A percentile compares a stretch with the other conserved stretches of the same genome.
Conservation (phyloP, 2,113 vertebrate genomes). For the Scomber japonicus region DNA sequence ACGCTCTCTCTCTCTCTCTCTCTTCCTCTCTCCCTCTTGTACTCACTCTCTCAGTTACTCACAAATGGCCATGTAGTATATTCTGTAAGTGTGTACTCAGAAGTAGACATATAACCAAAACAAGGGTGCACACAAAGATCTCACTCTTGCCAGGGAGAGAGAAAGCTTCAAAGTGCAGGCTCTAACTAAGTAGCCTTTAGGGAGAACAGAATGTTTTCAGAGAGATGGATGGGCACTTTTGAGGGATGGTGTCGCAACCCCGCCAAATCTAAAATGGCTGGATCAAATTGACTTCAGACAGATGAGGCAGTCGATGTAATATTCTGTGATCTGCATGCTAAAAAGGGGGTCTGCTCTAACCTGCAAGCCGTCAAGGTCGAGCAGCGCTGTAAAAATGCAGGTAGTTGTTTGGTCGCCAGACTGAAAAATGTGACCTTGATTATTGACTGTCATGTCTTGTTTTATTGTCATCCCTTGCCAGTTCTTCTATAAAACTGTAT, state of each 20-base stretch:
- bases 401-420: slow-evolving; percentile 82
- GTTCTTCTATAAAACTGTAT: slow-evolving; percentile 63
- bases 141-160: slow-evolving; percentile 44
- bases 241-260: slow-evolving; percentile 83
- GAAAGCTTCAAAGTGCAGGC: slow-evolving; percentile 58
- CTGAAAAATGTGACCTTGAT: slow-evolving; percentile 85
- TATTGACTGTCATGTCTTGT: slow-evolving; percentile 81
- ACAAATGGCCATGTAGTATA: slow-evolving; percentile 67
- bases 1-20: slow-evolving; percentile 21
- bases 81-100: slow-evolving; percentile 63
- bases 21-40: slow-evolving; percentile 2
- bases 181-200: slow-evolving; percentile 75
- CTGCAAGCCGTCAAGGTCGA: slow-evolving; percentile 79
- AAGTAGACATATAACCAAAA: slow-evolving; percentile 73
- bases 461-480: slow-evolving; percentile 73
- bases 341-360: slow-evolving; percentile 79
- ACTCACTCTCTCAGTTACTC: slow-evolving; percentile 42
- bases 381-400: slow-evolving; percentile 79
- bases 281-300: slow-evolving; percentile 85
- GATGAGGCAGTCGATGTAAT: slow-evolving; percentile 84
- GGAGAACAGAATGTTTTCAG: slow-evolving; percentile 80
- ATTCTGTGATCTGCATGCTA: slow-evolving; percentile 85
- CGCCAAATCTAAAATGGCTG: slow-evolving; percentile 84
- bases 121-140: slow-evolving; percentile 63
- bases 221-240: slow-evolving; percentile 83